A percentile compares a stretch with the other conserved stretches of the same genome.
Conservation (phyloP, 2,888 invertebrate species). For the Girardia tigrina region DNA sequence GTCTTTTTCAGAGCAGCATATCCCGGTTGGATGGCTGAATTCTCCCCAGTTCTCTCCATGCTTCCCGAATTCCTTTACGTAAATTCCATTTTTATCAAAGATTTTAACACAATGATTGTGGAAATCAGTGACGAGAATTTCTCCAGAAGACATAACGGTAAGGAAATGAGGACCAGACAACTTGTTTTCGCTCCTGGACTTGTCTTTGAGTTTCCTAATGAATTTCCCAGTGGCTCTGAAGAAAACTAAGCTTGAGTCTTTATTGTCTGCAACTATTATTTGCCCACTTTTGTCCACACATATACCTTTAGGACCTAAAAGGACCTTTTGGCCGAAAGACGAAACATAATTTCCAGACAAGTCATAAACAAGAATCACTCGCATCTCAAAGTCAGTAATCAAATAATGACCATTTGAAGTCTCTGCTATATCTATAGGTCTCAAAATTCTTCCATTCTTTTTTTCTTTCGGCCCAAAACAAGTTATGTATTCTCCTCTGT, state of each 20-base stretch:
- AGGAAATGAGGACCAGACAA: conserved; percentile 53
- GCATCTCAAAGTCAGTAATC: conserved; percentile 54
- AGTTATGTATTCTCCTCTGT: conserved; percentile 31
- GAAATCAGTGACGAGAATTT: conserved; percentile 38
- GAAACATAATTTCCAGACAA: conserved; percentile 53
- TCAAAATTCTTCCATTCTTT: conserved; percentile 52
- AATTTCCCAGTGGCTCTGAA: conserved; percentile 37
- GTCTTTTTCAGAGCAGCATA: conserved; percentile 35
- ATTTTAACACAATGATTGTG: conserved; percentile 38
- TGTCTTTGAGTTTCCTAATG: conserved; percentile 36
- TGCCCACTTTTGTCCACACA: conserved; percentile 36
- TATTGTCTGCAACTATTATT: conserved; percentile 37
- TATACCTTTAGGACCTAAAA: conserved; percentile 52
- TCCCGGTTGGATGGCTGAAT: conserved; percentile 37
- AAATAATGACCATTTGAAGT: conserved; percentile 52
- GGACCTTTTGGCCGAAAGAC: conserved; percentile 52
- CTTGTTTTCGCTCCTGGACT: conserved; percentile 32
- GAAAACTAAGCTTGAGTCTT: conserved; percentile 34
- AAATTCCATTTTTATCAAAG: conserved; percentile 37
- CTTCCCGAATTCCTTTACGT: conserved; percentile 34
- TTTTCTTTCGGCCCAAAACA: conserved; percentile 51
- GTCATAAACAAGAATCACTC: conserved; percentile 46
- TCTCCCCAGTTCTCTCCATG: conserved; percentile 44
- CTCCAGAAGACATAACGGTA: conserved; percentile 48
- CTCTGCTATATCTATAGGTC: conserved; percentile 53